Evolutionary conservation across 2,797 vertebrate genomes (phyloP), one percentile per base, ranked within the genome.

Genomic region (Uromys caudimaculatus): DNA sequence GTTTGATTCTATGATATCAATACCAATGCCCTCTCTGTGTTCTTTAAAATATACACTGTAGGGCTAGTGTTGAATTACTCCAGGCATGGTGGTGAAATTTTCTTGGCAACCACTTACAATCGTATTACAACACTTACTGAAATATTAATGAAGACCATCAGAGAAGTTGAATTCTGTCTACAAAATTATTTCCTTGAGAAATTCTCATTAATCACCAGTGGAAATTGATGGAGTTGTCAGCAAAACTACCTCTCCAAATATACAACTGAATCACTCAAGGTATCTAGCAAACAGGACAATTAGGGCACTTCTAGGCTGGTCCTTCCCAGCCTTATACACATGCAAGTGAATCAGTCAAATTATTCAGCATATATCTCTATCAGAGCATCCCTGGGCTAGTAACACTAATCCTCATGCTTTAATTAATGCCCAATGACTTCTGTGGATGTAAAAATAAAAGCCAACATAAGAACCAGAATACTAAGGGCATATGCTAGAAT

Each of bases 91-190:
- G 19, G 47, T 81, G 52, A 69, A 79, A 64, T 90, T 81, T 83
- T 3, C 76, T 84, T 52, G 60, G 47, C 27, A 90, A 94, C 76
- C 12, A 83, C 23, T 84, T 71, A 38, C 7, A 47, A 21, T 89
- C 62, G 19, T 0, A 35, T 32, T 41, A 35, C 13, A 85, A 47
- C 4, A 41, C 19, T 44, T 88, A 38, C 8, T 76, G 64, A 17
- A 96, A 87, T 77, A 88, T 77, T 89, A 62, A 90, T 35, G 77
- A 95, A 95, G 16, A 23, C 58, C 9, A 84, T 67, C 27, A 81
- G 29, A 90, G 76, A 88, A 94, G 14, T 13, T 71, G 56, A 87
- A 58, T 84, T 96, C 85, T 87, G 50, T 3, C 50, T 32, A 91
- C 19, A 78, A 69, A 54, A 56, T 81, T 81, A 52, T 90, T 89